Evolutionary conservation across 2,888 invertebrate genomes (phyloP).

Genomic region (Hypomecis atomaria): DNA sequence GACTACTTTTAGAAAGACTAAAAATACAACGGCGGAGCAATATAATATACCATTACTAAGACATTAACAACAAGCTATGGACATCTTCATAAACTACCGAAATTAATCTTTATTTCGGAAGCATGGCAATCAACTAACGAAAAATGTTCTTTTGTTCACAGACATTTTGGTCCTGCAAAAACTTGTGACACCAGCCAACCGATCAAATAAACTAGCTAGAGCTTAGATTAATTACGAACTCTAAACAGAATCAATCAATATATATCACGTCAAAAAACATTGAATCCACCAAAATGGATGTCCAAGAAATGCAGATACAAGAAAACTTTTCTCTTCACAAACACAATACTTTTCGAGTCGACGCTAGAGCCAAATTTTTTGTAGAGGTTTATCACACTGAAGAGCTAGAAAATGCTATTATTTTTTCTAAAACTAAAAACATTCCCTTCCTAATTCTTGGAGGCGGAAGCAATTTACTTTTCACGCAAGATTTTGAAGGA

Average conservation of each 20-base stretch:
- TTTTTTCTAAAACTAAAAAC: constrained; percentile 6
- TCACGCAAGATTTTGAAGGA: constrained; percentile 12
- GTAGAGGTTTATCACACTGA: constrained; percentile 4
- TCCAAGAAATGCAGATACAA: constrained; percentile 9
- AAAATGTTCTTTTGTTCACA: constrained; percentile 14
- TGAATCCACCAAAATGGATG: neutral
- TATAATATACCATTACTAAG: no score
- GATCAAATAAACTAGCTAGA: neutral
- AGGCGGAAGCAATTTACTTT: constrained; percentile 19
- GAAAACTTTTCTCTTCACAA: neutral
- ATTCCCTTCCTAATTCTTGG: constrained; percentile 12
- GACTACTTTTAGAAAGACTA: no score
- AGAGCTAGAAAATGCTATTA: constrained; percentile 5
- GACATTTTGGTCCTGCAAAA: constrained; percentile 9
- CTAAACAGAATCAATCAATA: no score
- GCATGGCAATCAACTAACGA: neutral
- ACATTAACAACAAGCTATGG: no score
- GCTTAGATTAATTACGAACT: no score
- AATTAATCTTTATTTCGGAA: no score
- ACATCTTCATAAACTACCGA: no score
- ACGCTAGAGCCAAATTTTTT: constrained; percentile 3
- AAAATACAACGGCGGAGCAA: no score
- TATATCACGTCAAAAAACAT: neutral
- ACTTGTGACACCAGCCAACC: neutral
- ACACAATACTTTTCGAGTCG: constrained; percentile 11